These are phyloP conservation scores for Rhagonycha lutea DNA, from an alignment of 2,888 invertebrate genomes.

Conservation along the genomic window DNA sequence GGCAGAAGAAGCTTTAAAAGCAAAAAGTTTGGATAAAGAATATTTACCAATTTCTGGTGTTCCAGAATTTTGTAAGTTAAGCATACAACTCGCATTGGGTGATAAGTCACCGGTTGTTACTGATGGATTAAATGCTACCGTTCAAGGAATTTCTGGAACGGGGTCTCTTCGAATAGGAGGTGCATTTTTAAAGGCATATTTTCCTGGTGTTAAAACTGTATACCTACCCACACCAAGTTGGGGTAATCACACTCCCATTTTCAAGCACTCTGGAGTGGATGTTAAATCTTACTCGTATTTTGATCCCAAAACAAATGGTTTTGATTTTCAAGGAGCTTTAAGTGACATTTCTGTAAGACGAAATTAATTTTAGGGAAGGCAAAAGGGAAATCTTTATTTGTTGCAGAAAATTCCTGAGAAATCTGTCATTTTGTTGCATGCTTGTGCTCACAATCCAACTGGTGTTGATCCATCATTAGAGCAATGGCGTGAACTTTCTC, in stretches of 20 bases:
- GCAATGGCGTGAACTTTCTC: conserved; percentile 89
- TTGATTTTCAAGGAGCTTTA: conserved; percentile 87
- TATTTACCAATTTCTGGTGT: conserved; percentile 92
- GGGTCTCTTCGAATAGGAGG: conserved; percentile 94
- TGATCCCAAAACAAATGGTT: conserved; percentile 89
- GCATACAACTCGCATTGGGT: conserved; percentile 88
- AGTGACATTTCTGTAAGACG: conserved; percentile 82
- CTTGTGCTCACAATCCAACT: conserved; percentile 98
- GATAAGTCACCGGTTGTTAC: conserved; percentile 69
- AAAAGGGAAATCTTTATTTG: not conserved
- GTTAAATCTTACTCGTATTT: conserved; percentile 93
- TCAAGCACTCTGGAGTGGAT: conserved; percentile 83
- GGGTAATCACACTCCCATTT: conserved; percentile 97
- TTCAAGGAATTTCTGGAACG: conserved; percentile 94
- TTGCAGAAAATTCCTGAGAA: conserved; percentile 87
- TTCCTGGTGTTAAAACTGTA: conserved; percentile 77
- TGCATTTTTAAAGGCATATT: conserved; percentile 82
- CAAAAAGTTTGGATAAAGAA: conserved; percentile 84
- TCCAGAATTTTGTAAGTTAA: conserved; percentile 80
- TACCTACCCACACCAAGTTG: conserved; percentile 94
- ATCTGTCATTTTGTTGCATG: conserved; percentile 89
- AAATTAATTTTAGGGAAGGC: not conserved
- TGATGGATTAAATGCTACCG: conserved; percentile 72
- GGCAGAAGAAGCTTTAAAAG: conserved; percentile 78
- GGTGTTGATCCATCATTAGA: conserved; percentile 87